Evolutionary conservation across 37 sponge, comb jelly and placozoan species (phyloP), one percentile per base, ranked within the genome.

Genomic region (Halisarca cf. caerulea): DNA sequence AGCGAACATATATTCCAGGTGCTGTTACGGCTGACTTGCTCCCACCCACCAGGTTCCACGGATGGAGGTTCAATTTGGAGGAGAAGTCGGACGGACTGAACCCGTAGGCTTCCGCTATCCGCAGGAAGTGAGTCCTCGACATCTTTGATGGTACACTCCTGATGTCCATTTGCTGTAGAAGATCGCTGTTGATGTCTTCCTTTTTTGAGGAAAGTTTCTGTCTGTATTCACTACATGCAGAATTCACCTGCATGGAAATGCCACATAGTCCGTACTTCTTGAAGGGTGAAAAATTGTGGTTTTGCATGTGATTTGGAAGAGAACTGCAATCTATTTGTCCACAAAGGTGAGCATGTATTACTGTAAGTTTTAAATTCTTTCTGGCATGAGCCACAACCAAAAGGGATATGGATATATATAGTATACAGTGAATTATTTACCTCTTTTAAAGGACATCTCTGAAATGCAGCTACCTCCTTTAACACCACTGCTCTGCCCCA

Each of bases 91-190:
- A 40, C 59, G 88, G 83, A 32, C 54, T 82, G 68, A 82, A 61
- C 15, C 78, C 58, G 61, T 91, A 91, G n/a, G 87, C 87, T 28
- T 83, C 84, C 24, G 86, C 80, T 11, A 87, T 91, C 55, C 45
- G 36, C 44, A 72, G 69, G 78, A 71, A 91, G 24, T 83, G 84
- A 8, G 59, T 41, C 73, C 78, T 75, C 25, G 87, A 59, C 20
- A 32, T 54, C 30, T 66, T 57, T 0, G 86, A 82, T 0, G 87
- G 91, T 51, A 91, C 87, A 7, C 17, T 15, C 30, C 80, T 43
- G 23, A 91, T 33, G 39, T 86, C 91, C 72, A 83, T 70, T 8
- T 44, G 84, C 44, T 83, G 54, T n/a, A 71, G 74, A 58, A 70
- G 69, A n/a, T 27, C 55, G 30, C 53, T n/a, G 58, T 83, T 70